Evolutionary conservation across 1,140 invertebrate genomes (phyloP), one percentile per base, ranked within the genome.

Genomic region (Homarus americanus): DNA sequence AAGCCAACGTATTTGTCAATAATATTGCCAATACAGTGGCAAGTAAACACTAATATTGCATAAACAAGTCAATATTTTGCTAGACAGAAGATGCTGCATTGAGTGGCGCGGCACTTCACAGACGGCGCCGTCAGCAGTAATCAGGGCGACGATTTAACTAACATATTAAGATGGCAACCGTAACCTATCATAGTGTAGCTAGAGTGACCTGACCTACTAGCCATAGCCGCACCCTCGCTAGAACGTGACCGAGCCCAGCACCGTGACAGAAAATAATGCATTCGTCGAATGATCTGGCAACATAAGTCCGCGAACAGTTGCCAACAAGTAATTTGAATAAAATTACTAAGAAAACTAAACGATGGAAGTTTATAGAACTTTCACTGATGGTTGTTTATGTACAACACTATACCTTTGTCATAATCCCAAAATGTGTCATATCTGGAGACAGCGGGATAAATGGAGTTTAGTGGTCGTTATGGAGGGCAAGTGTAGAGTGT

Each of bases 261-360:
- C 76, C 86, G 86, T 88, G 86, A 88, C 86, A 72, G n/a, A 80
- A 72, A 88, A 82, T 88, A 88, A 88, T 88, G 75, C 49, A 88
- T 88, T 80, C 86, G 78, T 88, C 86, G 75, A 32, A 63, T 80
- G 34, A 88, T 53, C 86, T 88, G 86, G 86, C 86, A 88, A 88
- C 86, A 80, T 36, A 41, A 76, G 58, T 28, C 49, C 34, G 17
- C 40, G 5, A n/a, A 41, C 24, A 88, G 86, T 44, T 88, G 86
- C 86, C 73, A 69, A 10, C 32, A 44, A 32, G 58, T 3, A 80
- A 66, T 88, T 80, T 41, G 12, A 7, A 34, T 72, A 41, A 32
- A 53, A 82, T 44, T 49, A 20, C 4, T 34, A 15, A 2, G 5
- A 34, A 72, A 80, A 44, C 38, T 72, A 88, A 88, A 36, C 63